A percentile compares a stretch with the other conserved stretches of the same genome.
phyloP scores from a whole-genome alignment of 2,888 invertebrate species.

The Meganola albula region DNA sequence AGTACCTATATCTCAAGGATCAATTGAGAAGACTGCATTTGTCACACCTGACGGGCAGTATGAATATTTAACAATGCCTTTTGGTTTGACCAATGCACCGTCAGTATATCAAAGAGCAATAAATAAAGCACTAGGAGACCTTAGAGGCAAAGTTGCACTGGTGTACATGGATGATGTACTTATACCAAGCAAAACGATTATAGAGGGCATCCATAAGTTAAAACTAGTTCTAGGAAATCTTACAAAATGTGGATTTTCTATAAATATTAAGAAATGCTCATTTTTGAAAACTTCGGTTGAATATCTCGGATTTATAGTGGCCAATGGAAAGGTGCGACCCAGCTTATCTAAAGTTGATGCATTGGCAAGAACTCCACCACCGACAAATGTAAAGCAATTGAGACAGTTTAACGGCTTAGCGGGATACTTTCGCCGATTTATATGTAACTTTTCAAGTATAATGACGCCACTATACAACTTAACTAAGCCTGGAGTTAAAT shows the following conservation, averaged over 20 bases:
- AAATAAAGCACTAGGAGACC: conserved; percentile 2
- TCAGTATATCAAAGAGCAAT: conserved; percentile 8
- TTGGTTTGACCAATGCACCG: conserved; percentile 4
- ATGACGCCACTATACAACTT: conserved; percentile 4
- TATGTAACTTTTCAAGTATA: conserved; percentile 2
- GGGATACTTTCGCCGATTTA: conserved; percentile 6
- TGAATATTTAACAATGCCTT: conserved; percentile 6
- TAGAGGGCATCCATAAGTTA: neutral
- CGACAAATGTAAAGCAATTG: conserved; percentile 5
- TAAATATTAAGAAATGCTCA: conserved; percentile 4
- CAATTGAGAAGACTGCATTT: conserved; percentile 2
- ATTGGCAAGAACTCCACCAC: conserved; percentile 2
- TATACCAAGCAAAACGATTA: neutral
- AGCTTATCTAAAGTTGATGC: conserved; percentile 5
- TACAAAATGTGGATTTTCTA: conserved; percentile 1
- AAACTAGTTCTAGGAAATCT: conserved; percentile 1
- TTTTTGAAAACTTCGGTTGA: conserved; percentile 6
- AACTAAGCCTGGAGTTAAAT: conserved; percentile 1
- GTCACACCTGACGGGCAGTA: conserved; percentile 4
- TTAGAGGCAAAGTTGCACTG: neutral
- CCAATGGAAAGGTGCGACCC: conserved; percentile 5
- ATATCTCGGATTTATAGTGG: conserved; percentile 6
- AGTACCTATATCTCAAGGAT: conserved; percentile 1
- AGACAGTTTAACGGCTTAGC: conserved; percentile 6
- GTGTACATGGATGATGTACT: conserved; percentile 7